Percentiles rank a stretch among this genome's conserved stretches.
Conservation (phyloP, 2,797 vertebrate species). For the Ptychobarbus kaznakovi region DNA sequence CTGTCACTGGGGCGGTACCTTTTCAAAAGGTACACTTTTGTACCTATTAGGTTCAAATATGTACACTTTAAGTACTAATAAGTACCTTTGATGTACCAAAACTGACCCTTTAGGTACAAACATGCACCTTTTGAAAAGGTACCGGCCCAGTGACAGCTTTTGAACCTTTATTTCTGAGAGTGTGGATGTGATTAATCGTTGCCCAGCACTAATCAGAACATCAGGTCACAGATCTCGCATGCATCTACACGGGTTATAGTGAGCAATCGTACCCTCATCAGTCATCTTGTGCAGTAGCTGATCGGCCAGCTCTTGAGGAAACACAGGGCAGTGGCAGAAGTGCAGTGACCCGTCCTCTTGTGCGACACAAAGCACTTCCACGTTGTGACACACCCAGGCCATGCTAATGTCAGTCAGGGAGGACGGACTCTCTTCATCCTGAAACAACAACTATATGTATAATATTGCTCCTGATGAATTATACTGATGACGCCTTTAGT, state of each 20-base stretch:
- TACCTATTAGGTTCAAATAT: too few relatives aligned
- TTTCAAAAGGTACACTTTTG: too few relatives aligned
- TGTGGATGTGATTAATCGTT: too few relatives aligned
- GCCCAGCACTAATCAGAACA: not conserved
- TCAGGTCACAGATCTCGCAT: not conserved
- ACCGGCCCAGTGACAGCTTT: too few relatives aligned
- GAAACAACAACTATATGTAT: constrained; percentile 43
- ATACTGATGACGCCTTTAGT: not conserved
- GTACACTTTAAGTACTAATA: too few relatives aligned
- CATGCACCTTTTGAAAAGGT: too few relatives aligned
- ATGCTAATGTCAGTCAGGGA: constrained; percentile 89
- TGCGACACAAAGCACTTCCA: constrained; percentile 87
- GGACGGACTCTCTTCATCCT: constrained; percentile 86
- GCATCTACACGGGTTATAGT: not conserved
- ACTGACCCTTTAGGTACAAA: too few relatives aligned
- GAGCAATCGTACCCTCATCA: constrained; percentile 80
- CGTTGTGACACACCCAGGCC: constrained; percentile 85
- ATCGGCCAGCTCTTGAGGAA: constrained; percentile 93
- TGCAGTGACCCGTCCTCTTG: constrained; percentile 88
- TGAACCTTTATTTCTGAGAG: too few relatives aligned
- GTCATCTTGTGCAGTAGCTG: constrained; percentile 89
- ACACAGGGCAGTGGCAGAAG: constrained; percentile 84
- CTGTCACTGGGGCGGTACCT: too few relatives aligned
- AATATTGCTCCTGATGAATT: not conserved
- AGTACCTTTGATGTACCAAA: too few relatives aligned